phyloP scores from a whole-genome alignment of 2,888 invertebrate species.

The Crepidodera aurea region DNA sequence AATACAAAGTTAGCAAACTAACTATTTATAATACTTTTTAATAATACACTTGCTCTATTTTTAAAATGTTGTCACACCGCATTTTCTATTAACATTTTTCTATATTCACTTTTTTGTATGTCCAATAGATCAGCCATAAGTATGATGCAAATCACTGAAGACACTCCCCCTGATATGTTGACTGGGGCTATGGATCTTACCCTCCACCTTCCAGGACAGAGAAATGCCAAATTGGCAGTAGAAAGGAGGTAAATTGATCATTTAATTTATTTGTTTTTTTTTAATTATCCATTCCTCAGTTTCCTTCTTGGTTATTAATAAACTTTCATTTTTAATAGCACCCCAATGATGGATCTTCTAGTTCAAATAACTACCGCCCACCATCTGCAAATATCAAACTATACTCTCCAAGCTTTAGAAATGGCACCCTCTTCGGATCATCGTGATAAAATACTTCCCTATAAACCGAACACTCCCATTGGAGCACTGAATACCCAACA shows the following conservation, averaged over 20 bases:
- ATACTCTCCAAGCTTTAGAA: constrained; percentile 71
- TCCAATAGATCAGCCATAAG: constrained; percentile 53
- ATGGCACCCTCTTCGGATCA: constrained; percentile 61
- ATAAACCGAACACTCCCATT: constrained; percentile 78
- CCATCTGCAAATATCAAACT: constrained; percentile 72
- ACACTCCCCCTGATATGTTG: constrained; percentile 74
- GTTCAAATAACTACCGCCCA: constrained; percentile 75
- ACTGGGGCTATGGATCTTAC: constrained; percentile 74
- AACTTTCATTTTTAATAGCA: no score
- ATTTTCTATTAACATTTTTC: no score
- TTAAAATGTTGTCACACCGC: no score
- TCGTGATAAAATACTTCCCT: constrained; percentile 67
- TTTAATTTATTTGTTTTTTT: no score
- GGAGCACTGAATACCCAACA: constrained; percentile 67
- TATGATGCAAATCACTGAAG: constrained; percentile 69
- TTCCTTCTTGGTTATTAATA: no score
- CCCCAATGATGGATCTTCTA: constrained; percentile 80
- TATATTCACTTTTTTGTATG: no score
- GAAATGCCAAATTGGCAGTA: constrained; percentile 65
- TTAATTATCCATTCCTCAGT: no score
- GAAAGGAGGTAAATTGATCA: constrained; percentile 63
- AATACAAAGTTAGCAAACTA: no score
- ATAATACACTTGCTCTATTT: no score
- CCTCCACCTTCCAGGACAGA: constrained; percentile 68
- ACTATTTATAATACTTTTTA: no score